Evolutionary conservation across 1,140 invertebrate species (phyloP).

Genomic region (Plectus sambesii): DNA sequence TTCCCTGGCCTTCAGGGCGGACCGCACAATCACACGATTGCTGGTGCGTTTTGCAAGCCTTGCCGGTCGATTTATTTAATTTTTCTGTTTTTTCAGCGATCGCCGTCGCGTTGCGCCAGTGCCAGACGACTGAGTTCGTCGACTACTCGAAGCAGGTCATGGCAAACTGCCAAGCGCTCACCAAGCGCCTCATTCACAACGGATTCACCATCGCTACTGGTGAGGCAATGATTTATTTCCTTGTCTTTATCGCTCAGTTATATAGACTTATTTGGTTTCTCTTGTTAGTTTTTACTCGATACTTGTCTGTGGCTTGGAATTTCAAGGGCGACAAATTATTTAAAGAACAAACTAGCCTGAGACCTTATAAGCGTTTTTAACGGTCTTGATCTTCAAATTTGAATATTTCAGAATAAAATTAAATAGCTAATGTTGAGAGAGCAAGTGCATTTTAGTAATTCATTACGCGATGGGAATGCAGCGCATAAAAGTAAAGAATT

Average conservation of each 20-base stretch:
- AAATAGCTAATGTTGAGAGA: too few species aligned
- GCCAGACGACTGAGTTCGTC: slow-evolving; percentile 65
- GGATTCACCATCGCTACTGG: slow-evolving; percentile 53
- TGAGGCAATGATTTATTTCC: slow-evolving; percentile 42
- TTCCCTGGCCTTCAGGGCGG: slow-evolving; percentile 86
- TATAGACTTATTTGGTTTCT: slow-evolving; percentile 6
- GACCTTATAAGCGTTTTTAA: too few species aligned
- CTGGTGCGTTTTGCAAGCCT: slow-evolving; percentile 45
- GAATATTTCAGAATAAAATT: too few species aligned
- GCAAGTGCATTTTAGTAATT: too few species aligned
- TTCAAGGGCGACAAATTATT: too few species aligned
- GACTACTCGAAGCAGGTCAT: slow-evolving; percentile 73
- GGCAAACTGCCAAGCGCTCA: slow-evolving; percentile 50
- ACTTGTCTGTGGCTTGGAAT: too few species aligned
- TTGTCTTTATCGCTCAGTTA: slow-evolving; percentile 26
- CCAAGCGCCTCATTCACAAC: slow-evolving; percentile 45
- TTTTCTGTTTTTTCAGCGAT: slow-evolving; percentile 56
- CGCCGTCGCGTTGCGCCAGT: slow-evolving; percentile 78
- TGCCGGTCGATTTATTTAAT: background rate
- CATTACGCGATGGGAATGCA: too few species aligned
- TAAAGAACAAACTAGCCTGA: too few species aligned
- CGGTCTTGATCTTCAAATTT: too few species aligned
- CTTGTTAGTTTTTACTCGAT: background rate
- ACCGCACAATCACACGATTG: slow-evolving; percentile 81
- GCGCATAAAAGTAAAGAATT: too few species aligned